These are phyloP conservation scores for Heteropelma amictum DNA, from an alignment of 2,888 invertebrate species.

Conservation along the genomic window DNA sequence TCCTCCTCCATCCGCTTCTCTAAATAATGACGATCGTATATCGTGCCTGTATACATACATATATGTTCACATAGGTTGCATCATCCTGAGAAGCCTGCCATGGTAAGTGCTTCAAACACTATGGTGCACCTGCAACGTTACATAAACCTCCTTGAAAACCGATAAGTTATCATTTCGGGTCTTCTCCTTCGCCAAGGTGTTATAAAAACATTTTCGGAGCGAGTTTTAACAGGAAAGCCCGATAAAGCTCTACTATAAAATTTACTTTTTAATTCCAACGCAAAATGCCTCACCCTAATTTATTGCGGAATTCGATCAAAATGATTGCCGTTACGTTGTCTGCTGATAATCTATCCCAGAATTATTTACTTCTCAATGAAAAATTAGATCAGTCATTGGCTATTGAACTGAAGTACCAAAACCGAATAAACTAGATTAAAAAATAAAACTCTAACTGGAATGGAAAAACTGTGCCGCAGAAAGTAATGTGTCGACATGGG, in stretches of 20 bases:
- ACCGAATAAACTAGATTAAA: too few relatives aligned
- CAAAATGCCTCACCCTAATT: too few relatives aligned
- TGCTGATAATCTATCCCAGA: too few relatives aligned
- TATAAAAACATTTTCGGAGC: slow-evolving; percentile 41
- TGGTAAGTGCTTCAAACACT: slow-evolving; percentile 66
- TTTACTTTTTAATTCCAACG: too few relatives aligned
- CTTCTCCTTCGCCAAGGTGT: slow-evolving; percentile 19
- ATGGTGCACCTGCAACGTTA: slow-evolving; percentile 61
- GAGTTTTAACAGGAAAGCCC: slow-evolving; percentile 14
- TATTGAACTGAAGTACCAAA: too few relatives aligned
- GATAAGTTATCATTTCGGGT: slow-evolving; percentile 46
- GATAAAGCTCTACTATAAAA: too few relatives aligned
- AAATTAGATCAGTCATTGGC: too few relatives aligned
- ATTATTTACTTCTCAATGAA: too few relatives aligned
- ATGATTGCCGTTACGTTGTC: too few relatives aligned
- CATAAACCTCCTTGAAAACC: slow-evolving; percentile 52
- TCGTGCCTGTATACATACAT: neutral
- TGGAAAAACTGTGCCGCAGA: slow-evolving; percentile 18
- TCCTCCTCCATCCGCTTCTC: slow-evolving; percentile 9
- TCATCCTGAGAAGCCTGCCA: slow-evolving; percentile 26
- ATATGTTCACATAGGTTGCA: neutral
- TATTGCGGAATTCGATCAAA: too few relatives aligned
- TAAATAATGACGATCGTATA: neutral
- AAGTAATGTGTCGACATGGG: slow-evolving; percentile 17
- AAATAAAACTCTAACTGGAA: neutral